Base-by-base conservation (phyloP, 2,797 vertebrate genomes). In the Tauraco hartlaubi region DNA sequence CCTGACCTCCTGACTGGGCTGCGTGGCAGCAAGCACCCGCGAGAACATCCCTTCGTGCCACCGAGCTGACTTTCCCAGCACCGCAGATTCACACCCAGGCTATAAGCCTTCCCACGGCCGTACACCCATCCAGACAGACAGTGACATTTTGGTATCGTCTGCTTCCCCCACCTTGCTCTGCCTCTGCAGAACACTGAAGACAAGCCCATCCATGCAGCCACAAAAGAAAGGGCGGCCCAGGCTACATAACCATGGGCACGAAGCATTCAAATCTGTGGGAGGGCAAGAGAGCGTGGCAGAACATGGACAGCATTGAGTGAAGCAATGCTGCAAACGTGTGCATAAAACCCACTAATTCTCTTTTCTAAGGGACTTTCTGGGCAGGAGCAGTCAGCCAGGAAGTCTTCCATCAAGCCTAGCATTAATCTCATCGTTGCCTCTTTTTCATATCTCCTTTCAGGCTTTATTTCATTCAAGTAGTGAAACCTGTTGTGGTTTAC, bases 401-500 rank as follows among this genome's bases (percentile, higher is more conserved):
- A 94, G 64, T 58, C 90, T 90, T 91, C 85, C 80, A 93, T 82
- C 67, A 92, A 71, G 61, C 74, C 74, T n/a, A 74, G 19, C 49
- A 58, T 64, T 90, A 74, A 84, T 68, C 55, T 87, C 18, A 55
- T 85, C 69, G 18, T 56, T 82, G 62, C 59, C 76, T 94, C 71
- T 88, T 90, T 95, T 77, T 95, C 67, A 61, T 82, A 90, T 54
- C 94, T 93, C 54, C 68, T 96, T 94, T 96, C 90, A 87, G 88
- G 49, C n/a, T 96, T 94, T 94, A 92, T 96, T 97, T 96, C 93
- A 93, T 95, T 96, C 95, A 85, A 95, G 84, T 83, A 95, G 80
- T 87, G 96, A 96, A 96, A 97, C 93, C 90, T 92, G 61, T 89
- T 96, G 95, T 95, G 96, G 96, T 96, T 96, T 94, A 37, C 85